These are phyloP conservation scores for Trichopoda pennipes DNA, from an alignment of 2,888 invertebrate species.

Conservation along the genomic window DNA sequence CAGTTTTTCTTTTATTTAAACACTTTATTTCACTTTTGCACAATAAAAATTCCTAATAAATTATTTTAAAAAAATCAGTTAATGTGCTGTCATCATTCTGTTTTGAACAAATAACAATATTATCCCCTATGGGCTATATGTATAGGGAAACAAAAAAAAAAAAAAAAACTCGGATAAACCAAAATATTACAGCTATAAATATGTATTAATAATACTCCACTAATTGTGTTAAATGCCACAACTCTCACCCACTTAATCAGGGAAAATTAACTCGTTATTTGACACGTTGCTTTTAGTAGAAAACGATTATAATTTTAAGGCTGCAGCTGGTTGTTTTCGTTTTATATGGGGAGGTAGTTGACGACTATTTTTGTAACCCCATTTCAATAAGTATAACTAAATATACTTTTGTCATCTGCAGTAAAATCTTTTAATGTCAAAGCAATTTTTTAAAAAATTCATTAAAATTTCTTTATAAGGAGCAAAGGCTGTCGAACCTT, in stretches of 20 bases:
- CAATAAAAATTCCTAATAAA: too few species aligned
- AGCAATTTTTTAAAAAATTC: not conserved
- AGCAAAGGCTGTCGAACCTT: too few species aligned
- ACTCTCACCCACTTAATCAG: slow-evolving; percentile 76
- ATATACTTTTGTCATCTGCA: slow-evolving; percentile 35
- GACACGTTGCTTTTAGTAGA: slow-evolving; percentile 72
- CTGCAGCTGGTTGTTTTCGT: not conserved
- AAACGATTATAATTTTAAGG: not conserved
- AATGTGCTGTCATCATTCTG: too few species aligned
- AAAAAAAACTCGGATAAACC: not conserved
- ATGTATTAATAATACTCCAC: slow-evolving; percentile 28
- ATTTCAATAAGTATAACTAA: slow-evolving; percentile 25
- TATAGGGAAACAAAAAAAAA: slow-evolving; percentile 17
- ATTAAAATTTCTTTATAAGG: too few species aligned
- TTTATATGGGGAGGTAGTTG: slow-evolving; percentile 13
- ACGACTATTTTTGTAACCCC: slow-evolving; percentile 51
- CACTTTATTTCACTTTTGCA: too few species aligned
- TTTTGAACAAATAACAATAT: too few species aligned
- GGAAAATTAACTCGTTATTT: slow-evolving; percentile 79
- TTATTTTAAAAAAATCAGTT: too few species aligned
- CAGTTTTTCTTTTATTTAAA: too few species aligned
- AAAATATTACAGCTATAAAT: not conserved
- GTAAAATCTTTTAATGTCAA: slow-evolving; percentile 6
- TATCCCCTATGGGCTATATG: not conserved
- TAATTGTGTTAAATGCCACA: slow-evolving; percentile 61